A percentile compares a stretch with the other conserved stretches of the same genome.
These are phyloP conservation scores for Hydrophis major DNA, from an alignment of 2,797 vertebrate genomes.

Conservation along the genomic window DNA sequence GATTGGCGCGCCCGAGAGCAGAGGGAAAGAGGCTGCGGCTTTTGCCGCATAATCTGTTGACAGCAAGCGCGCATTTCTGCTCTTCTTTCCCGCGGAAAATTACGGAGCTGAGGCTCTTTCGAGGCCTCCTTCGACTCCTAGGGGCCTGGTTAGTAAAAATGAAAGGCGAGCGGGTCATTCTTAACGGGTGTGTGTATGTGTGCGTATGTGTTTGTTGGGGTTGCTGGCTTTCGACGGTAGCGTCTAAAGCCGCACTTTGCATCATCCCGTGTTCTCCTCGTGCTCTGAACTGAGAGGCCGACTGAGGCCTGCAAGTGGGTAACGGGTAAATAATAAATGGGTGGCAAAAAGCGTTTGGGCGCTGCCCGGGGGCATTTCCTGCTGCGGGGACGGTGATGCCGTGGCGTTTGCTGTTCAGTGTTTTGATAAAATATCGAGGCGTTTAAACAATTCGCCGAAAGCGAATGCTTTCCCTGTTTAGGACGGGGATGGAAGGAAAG, in stretches of 20 bases:
- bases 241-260: background rate
- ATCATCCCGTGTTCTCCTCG: background rate
- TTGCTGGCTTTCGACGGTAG: background rate
- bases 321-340: background rate
- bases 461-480: background rate
- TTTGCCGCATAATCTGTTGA: background rate
- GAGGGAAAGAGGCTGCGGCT: background rate
- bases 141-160: slow-evolving; percentile 6
- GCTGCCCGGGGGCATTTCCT: background rate
- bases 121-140: background rate
- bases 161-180: background rate
- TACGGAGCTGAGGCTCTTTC: background rate
- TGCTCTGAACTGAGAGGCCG: background rate
- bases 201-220: no score
- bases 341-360: background rate
- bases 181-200: background rate
- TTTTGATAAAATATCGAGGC: background rate
- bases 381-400: background rate
- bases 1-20: background rate
- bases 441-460: background rate
- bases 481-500: background rate
- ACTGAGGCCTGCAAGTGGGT: background rate
- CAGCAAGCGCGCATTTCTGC: background rate
- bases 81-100: background rate
- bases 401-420: background rate